Evolutionary conservation across 2,113 vertebrate species (phyloP).

Genomic region (Thamnaconus septentrionalis): DNA sequence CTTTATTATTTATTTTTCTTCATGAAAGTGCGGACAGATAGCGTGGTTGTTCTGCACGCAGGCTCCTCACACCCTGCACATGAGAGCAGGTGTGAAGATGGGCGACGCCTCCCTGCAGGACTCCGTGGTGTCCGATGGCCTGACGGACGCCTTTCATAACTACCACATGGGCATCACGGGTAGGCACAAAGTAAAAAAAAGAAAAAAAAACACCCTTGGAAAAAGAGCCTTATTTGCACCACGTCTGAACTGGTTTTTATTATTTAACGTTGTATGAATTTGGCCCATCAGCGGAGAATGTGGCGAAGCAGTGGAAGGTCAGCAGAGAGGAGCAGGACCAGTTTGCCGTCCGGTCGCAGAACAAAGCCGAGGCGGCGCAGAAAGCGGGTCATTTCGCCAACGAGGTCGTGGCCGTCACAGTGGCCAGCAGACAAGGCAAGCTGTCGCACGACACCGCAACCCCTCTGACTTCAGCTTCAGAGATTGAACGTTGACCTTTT

Average conservation of each 20-base stretch:
- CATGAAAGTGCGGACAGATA: neutral
- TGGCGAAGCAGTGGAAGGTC: constrained; percentile 89
- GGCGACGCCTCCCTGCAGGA: constrained; percentile 86
- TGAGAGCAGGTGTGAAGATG: constrained; percentile 88
- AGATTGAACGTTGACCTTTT: too few species aligned
- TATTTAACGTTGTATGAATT: neutral
- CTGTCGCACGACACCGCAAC: neutral
- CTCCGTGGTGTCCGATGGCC: constrained; percentile 86
- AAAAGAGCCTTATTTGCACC: too few species aligned
- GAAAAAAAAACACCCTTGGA: too few species aligned
- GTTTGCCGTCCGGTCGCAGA: constrained; percentile 86
- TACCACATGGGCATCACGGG: constrained; percentile 94
- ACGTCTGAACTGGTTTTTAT: too few species aligned
- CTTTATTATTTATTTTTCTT: neutral
- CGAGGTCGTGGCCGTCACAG: constrained; percentile 89
- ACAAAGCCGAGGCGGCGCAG: constrained; percentile 86
- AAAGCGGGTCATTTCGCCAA: constrained; percentile 88
- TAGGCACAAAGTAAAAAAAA: neutral
- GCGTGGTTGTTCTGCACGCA: constrained; percentile 42
- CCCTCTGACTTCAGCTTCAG: neutral
- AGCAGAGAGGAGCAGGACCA: constrained; percentile 88
- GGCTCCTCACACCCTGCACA: constrained; percentile 88
- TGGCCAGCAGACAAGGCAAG: constrained; percentile 88
- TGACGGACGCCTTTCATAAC: constrained; percentile 89
- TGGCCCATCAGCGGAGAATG: constrained; percentile 87